Evolutionary conservation across 2,797 vertebrate species (phyloP).

Genomic region (Lepilemur septentrionalis): DNA sequence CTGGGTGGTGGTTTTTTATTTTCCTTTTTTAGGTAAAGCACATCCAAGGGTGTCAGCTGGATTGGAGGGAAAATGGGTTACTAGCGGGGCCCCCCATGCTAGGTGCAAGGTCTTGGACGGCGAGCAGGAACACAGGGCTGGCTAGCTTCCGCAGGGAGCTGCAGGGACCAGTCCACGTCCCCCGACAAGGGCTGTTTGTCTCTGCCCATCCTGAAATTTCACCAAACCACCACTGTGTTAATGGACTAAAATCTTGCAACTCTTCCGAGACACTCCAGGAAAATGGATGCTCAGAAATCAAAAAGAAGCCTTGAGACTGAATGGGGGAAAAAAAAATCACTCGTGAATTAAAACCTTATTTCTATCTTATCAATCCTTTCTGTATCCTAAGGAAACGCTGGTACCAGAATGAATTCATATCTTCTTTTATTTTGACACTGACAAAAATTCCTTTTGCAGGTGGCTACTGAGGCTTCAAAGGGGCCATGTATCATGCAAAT

Average conservation of each 20-base stretch:
- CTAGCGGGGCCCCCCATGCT: background rate
- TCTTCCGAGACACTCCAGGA: constrained; percentile 20
- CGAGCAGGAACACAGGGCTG: background rate
- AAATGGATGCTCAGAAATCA: constrained; percentile 59
- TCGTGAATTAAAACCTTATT: constrained; percentile 61
- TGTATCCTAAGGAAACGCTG: constrained; percentile 61
- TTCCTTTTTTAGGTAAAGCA: background rate
- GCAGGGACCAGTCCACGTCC: background rate
- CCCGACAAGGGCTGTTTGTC: background rate
- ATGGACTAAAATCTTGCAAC: constrained; percentile 51
- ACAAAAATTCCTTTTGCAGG: constrained; percentile 64
- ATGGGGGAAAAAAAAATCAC: constrained; percentile 44
- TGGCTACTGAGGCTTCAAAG: constrained; percentile 66
- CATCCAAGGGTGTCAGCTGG: background rate
- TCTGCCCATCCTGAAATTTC: constrained; percentile 20
- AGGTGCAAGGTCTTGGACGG: background rate
- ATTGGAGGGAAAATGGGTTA: background rate
- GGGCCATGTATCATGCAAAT: constrained; percentile 66
- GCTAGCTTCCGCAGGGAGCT: background rate
- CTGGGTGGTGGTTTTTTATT: background rate
- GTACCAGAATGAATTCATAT: constrained; percentile 30
- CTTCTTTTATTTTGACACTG: constrained; percentile 44
- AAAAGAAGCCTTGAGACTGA: constrained; percentile 31
- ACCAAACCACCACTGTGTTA: constrained; percentile 25
- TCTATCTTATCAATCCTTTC: constrained; percentile 60